These are phyloP conservation scores for Drosophila sechellia DNA, from an alignment of 1,140 invertebrate genomes.

Conservation along the genomic window DNA sequence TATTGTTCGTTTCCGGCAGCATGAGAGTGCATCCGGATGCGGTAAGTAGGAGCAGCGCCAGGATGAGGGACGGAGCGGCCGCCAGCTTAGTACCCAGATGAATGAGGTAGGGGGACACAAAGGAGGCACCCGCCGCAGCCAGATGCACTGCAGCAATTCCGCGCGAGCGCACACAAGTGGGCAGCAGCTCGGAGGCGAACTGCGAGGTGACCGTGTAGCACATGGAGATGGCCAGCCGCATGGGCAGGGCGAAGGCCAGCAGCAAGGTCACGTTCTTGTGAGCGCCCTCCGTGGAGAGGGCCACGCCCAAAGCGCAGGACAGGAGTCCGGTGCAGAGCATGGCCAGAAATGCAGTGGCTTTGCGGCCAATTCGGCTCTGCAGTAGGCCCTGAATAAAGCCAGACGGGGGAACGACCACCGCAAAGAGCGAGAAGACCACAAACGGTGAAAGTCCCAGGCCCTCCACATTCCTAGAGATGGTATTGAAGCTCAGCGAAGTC, in stretches of 20 bases:
- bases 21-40: slow-evolving; percentile 45
- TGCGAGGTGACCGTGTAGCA: slow-evolving; percentile 68
- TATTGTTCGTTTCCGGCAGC: slow-evolving; percentile 71
- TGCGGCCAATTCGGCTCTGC: slow-evolving; percentile 62
- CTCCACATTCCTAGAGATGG: slow-evolving; percentile 67
- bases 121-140: slow-evolving; percentile 62
- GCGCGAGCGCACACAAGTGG: slow-evolving; percentile 65
- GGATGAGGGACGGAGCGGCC: slow-evolving; percentile 58
- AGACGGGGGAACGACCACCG: slow-evolving; percentile 60
- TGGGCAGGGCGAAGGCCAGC: slow-evolving; percentile 67
- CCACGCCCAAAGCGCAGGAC: slow-evolving; percentile 71
- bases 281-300: slow-evolving; percentile 53
- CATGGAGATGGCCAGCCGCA: slow-evolving; percentile 66
- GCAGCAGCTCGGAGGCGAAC: slow-evolving; percentile 64
- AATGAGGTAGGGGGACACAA: slow-evolving; percentile 64
- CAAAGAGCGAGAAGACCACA: slow-evolving; percentile 73
- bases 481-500: slow-evolving; percentile 63
- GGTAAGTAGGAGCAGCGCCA: slow-evolving; percentile 41
- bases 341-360: slow-evolving; percentile 62
- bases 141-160: slow-evolving; percentile 66
- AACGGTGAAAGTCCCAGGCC: slow-evolving; percentile 66
- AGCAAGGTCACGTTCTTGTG: slow-evolving; percentile 55
- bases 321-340: slow-evolving; percentile 53
- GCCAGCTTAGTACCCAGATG: slow-evolving; percentile 57
- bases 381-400: slow-evolving; percentile 64